These are phyloP conservation scores for Drosophila affinis DNA, from an alignment of 2,888 invertebrate species.

Conservation along the genomic window DNA sequence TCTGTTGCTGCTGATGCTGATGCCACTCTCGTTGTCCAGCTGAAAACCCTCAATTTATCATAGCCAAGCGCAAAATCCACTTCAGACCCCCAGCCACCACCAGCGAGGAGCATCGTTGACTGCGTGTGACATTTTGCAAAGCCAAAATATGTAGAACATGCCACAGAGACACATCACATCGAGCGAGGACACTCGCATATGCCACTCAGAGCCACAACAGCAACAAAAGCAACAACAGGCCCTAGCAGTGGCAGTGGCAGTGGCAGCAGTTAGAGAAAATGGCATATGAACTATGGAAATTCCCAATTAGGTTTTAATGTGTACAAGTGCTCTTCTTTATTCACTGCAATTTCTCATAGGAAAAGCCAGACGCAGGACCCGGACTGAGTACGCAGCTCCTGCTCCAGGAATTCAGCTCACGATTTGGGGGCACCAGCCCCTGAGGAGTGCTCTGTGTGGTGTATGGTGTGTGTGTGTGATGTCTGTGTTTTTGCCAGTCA, in stretches of 20 bases:
- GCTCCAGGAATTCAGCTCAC: conserved; percentile 65
- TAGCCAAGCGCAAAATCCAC: conserved; percentile 79
- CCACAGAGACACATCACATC: conserved; percentile 53
- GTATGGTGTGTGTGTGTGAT: not conserved
- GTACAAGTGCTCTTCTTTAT: conserved; percentile 80
- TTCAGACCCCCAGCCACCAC: conserved; percentile 43
- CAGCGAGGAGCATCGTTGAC: conserved; percentile 60
- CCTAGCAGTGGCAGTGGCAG: conserved; percentile 7
- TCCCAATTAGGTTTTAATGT: conserved; percentile 81
- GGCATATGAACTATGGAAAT: conserved; percentile 80
- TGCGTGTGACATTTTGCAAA: conserved; percentile 78
- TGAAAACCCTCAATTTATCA: conserved; percentile 74
- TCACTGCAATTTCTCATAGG: conserved; percentile 77
- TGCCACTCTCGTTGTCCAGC: conserved; percentile 40
- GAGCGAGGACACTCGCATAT: conserved; percentile 30
- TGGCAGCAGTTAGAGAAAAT: conserved; percentile 58
- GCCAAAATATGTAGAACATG: conserved; percentile 79
- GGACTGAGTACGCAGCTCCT: not conserved
- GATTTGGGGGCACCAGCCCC: conserved; percentile 41
- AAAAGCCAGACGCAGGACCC: conserved; percentile 23
- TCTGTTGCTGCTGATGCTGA: conserved; percentile 5
- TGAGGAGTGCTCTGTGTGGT: not conserved
- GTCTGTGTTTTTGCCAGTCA: conserved; percentile 72
- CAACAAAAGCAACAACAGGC: not conserved
- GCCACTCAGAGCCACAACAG: conserved; percentile 21